These are phyloP conservation scores for Gonatopus flavifemur DNA, from an alignment of 1,140 invertebrate species.

Conservation along the genomic window DNA sequence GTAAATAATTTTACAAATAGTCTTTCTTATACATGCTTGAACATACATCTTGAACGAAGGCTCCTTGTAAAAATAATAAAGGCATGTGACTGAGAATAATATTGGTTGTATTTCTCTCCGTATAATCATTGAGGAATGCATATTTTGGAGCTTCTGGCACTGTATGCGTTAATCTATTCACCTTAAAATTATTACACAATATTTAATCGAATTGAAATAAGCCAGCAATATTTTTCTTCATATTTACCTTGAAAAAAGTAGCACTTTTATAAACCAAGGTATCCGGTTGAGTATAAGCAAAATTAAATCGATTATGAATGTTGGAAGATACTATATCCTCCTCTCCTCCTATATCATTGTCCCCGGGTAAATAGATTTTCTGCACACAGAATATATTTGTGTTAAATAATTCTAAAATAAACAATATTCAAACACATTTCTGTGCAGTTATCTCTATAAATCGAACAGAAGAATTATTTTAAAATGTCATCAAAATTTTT, in stretches of 20 bases:
- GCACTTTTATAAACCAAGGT: constrained; percentile 63
- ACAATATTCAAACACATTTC: too few relatives aligned
- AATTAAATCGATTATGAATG: constrained; percentile 78
- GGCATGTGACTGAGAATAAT: constrained; percentile 74
- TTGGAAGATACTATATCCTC: constrained; percentile 71
- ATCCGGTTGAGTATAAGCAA: constrained; percentile 71
- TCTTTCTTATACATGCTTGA: constrained; percentile 1
- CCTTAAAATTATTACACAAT: constrained; percentile 58
- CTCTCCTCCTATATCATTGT: constrained; percentile 95
- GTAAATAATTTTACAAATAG: neutral
- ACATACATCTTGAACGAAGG: constrained; percentile 65
- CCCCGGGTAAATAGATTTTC: constrained; percentile 87
- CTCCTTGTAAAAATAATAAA: constrained; percentile 64
- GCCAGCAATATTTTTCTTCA: neutral
- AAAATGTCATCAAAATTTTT: too few relatives aligned
- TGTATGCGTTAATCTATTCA: constrained; percentile 68
- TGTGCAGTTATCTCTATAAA: too few relatives aligned
- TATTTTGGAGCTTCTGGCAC: constrained; percentile 55
- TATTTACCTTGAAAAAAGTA: constrained; percentile 63
- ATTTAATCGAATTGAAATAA: neutral
- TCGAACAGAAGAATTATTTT: too few relatives aligned
- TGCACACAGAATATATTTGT: constrained; percentile 51
- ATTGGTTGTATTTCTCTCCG: constrained; percentile 61
- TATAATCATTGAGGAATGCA: constrained; percentile 63
- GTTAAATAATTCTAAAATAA: too few relatives aligned